Evolutionary conservation across 2,113 vertebrate species (phyloP).

Genomic region (Actinemys pallida): DNA sequence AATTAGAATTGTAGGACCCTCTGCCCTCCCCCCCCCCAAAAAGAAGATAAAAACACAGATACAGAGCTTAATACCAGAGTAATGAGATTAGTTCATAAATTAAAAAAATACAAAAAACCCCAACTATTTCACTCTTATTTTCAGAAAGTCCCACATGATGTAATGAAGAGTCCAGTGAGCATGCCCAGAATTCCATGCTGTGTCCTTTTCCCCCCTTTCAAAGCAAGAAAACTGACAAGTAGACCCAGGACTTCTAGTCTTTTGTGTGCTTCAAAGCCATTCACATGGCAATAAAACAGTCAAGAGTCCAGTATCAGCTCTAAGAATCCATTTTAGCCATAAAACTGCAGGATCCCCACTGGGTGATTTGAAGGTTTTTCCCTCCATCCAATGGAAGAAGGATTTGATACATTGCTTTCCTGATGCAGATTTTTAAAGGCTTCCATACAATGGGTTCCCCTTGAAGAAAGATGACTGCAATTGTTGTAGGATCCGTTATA

Average conservation of each 20-base stretch:
- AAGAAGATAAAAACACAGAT: slow-evolving; percentile 75
- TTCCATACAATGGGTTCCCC: slow-evolving; percentile 65
- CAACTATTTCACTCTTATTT: slow-evolving; percentile 58
- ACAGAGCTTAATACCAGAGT: slow-evolving; percentile 73
- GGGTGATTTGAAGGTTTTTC: neutral
- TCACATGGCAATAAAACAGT: slow-evolving; percentile 22
- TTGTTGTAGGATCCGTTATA: slow-evolving; percentile 49
- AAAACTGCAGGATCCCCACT: slow-evolving; percentile 13
- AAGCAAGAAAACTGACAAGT: slow-evolving; percentile 40
- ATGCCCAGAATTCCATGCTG: slow-evolving; percentile 17
- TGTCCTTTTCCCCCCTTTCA: slow-evolving; percentile 40
- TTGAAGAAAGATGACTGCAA: slow-evolving; percentile 67
- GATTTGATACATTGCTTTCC: slow-evolving; percentile 56
- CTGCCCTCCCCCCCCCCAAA: slow-evolving; percentile 12
- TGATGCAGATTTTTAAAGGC: slow-evolving; percentile 68
- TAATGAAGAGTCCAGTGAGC: slow-evolving; percentile 27
- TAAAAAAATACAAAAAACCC: slow-evolving; percentile 66
- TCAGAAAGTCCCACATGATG: slow-evolving; percentile 37
- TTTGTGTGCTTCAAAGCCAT: slow-evolving; percentile 30
- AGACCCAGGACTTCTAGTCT: slow-evolving; percentile 28
- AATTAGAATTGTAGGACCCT: slow-evolving; percentile 62
- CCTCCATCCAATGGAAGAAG: slow-evolving; percentile 57
- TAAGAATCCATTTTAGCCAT: neutral
- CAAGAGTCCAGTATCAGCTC: slow-evolving; percentile 23
- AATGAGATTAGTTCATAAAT: slow-evolving; percentile 84